Percentiles rank a stretch among this genome's conserved stretches.
Conservation (phyloP, 2,797 vertebrate species). For the Oophaga sylvatica region DNA sequence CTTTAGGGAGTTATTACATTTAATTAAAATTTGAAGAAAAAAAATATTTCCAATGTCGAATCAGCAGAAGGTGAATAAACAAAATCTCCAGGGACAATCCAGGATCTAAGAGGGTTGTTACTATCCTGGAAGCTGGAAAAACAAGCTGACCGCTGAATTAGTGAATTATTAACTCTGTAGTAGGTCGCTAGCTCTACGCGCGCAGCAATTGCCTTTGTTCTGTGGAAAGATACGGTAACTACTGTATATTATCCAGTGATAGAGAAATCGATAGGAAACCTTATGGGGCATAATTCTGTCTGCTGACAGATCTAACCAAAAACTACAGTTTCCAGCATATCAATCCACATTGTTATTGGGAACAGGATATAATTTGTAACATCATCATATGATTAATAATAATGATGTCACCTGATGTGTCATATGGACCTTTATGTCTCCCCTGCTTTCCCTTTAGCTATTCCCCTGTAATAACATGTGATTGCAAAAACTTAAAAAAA, state of each 20-base stretch:
- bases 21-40: slow-evolving; percentile 37
- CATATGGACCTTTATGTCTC: too few relatives aligned
- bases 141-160: slow-evolving; percentile 14
- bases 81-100: slow-evolving; percentile 1
- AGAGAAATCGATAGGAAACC: neutral
- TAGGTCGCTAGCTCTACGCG: neutral
- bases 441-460: too few relatives aligned
- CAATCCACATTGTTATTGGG: neutral
- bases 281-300: too few relatives aligned
- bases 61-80: slow-evolving; percentile 11
- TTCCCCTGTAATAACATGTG: too few relatives aligned
- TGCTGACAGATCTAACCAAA: too few relatives aligned
- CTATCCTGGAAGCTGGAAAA: neutral
- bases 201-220: neutral
- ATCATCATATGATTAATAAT: neutral
- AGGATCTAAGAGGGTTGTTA: neutral
- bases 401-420: too few relatives aligned
- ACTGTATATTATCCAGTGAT: neutral
- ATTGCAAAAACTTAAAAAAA: too few relatives aligned
- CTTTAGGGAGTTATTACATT: slow-evolving; percentile 48
- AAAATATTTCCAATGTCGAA: slow-evolving; percentile 6
- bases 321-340: neutral
- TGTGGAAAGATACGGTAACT: neutral
- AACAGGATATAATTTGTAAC: neutral
- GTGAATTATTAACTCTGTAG: slow-evolving; percentile 7